Evolutionary conservation across 2,797 vertebrate genomes (phyloP), one percentile per base, ranked within the genome.

Genomic region (Nothura maculosa): DNA sequence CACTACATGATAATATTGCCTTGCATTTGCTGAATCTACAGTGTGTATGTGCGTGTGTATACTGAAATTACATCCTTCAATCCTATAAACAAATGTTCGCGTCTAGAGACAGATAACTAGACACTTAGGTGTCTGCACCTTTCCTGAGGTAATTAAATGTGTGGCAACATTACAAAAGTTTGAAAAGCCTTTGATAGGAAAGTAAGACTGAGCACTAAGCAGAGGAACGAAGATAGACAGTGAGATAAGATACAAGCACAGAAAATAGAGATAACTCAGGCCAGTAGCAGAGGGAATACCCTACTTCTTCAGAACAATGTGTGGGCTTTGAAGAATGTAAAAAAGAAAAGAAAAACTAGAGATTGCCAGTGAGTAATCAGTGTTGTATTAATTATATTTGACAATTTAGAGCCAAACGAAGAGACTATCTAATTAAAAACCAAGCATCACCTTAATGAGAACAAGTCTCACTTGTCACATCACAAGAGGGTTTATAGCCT

Each of bases 361-460:
- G 61, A 55, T 60, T 85, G 80, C 61, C n/a, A 43, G 75, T 45
- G 14, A 88, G 25, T 86, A 96, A 83, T 72, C n/a, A 78, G 74
- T 66, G 48, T 92, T 3, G 0, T 66, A 87, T 89, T 93, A 82
- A 94, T 89, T 89, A 72, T 78, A 74, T 27, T 90, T 89, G 86
- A 90, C 86, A 85, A 27, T 80, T 62, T 13, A 58, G 57, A 92
- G n/a, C 42, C 38, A 90, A 79, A 85, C 12, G 12, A 90, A 90
- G 64, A 55, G 28, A 62, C 64, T 91, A 16, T 28, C 54, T 94
- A 87, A 94, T 94, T 93, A 93, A 95, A 96, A 91, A 61, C 86
- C 90, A 45, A 90, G 19, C 38, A 68, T 72, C 90, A 93, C 94
- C 90, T 96, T 83, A 92, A 89, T 85, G 86, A 92, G 81, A 94